Percentiles rank a stretch among this genome's conserved stretches.
Evolutionary conservation across 2,797 vertebrate species (phyloP).

Genomic region (Eptatretus atami): DNA sequence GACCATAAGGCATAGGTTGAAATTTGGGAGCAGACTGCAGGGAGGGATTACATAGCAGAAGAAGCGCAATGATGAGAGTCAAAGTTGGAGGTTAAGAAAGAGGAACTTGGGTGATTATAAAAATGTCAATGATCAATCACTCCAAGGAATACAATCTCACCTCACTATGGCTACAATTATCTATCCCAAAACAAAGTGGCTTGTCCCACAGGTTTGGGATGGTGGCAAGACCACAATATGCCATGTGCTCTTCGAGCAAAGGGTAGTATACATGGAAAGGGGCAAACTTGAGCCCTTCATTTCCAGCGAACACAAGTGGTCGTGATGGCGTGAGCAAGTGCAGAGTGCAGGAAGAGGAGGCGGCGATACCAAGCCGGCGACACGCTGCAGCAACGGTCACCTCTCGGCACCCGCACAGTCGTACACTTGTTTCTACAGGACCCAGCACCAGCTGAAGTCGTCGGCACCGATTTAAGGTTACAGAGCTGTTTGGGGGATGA

Average conservation of each 20-base stretch:
- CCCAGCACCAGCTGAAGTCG: conserved; percentile 64
- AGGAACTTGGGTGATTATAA: too few relatives aligned
- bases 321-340: conserved; percentile 39
- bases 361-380: conserved; percentile 26
- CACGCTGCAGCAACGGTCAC: conserved; percentile 37
- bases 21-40: too few relatives aligned
- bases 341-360: conserved; percentile 28
- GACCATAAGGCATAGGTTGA: conserved; percentile 15
- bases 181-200: conserved; percentile 34
- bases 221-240: conserved; percentile 49
- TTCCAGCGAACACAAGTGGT: conserved; percentile 51
- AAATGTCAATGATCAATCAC: too few relatives aligned
- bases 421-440: conserved; percentile 38
- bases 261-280: conserved; percentile 78
- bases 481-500: conserved; percentile 22
- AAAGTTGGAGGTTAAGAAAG: too few relatives aligned
- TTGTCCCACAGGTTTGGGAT: conserved; percentile 59
- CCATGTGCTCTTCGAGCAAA: conserved; percentile 84
- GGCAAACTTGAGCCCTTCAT: conserved; percentile 33
- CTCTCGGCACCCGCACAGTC: conserved; percentile 48
- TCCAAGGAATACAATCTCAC: too few relatives aligned
- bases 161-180: conserved; percentile 13
- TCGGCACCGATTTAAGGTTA: conserved; percentile 59
- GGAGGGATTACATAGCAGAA: too few relatives aligned
- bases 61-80: too few relatives aligned